These are phyloP conservation scores for Myripristis murdjan DNA, from an alignment of 2,797 vertebrate genomes.

Conservation along the genomic window DNA sequence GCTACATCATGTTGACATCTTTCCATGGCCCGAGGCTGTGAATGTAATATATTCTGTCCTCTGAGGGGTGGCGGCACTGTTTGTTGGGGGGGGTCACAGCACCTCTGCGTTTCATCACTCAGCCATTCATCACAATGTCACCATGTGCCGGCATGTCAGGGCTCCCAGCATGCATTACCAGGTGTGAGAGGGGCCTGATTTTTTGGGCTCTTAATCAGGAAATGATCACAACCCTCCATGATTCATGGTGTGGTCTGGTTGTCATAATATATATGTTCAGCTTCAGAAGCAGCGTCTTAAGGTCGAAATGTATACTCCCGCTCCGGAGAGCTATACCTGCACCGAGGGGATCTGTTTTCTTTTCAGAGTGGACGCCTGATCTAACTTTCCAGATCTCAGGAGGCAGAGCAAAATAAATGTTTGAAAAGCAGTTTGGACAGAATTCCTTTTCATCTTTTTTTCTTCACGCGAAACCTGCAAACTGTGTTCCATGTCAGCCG, in stretches of 20 bases:
- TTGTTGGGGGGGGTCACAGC: slow-evolving; percentile 62
- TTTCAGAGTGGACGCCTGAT: slow-evolving; percentile 60
- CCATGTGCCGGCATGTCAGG: slow-evolving; percentile 68
- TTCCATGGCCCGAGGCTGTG: slow-evolving; percentile 70
- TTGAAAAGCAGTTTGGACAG: slow-evolving; percentile 69
- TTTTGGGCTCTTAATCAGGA: slow-evolving; percentile 76
- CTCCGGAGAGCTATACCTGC: slow-evolving; percentile 70
- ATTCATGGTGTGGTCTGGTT: slow-evolving; percentile 77
- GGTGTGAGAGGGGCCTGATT: slow-evolving; percentile 74
- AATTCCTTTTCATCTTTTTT: slow-evolving; percentile 77
- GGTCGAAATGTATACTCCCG: slow-evolving; percentile 64
- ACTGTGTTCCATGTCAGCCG: slow-evolving; percentile 68
- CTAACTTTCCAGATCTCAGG: slow-evolving; percentile 71
- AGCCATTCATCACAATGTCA: slow-evolving; percentile 80
- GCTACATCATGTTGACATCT: slow-evolving; percentile 72
- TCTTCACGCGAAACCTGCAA: slow-evolving; percentile 65
- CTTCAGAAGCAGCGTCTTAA: slow-evolving; percentile 71
- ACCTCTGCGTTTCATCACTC: slow-evolving; percentile 84
- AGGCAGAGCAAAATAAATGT: slow-evolving; percentile 77
- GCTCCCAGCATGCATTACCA: slow-evolving; percentile 74
- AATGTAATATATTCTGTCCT: slow-evolving; percentile 71
- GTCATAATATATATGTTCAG: slow-evolving; percentile 62
- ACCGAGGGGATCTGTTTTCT: slow-evolving; percentile 60
- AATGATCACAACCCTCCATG: slow-evolving; percentile 74
- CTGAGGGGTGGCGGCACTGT: slow-evolving; percentile 63